These are phyloP conservation scores for Dallia pectoralis DNA, from an alignment of 2,797 vertebrate genomes.

Conservation along the genomic window DNA sequence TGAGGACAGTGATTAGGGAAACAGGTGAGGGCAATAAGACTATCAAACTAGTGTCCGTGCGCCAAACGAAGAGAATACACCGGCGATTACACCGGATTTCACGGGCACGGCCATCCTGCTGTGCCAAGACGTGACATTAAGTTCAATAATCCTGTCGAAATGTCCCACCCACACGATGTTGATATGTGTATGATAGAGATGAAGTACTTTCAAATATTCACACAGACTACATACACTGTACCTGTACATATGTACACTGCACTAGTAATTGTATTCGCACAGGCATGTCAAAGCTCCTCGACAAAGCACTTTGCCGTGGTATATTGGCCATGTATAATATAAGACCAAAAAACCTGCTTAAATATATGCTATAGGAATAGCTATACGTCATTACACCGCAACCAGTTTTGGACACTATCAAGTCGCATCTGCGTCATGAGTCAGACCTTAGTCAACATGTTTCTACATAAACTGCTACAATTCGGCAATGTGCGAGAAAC, in stretches of 20 bases:
- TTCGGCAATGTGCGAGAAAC: conserved; percentile 33
- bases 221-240: not conserved
- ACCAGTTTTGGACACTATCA: not conserved
- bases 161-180: conserved; percentile 57
- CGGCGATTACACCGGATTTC: no score
- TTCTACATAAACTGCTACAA: conserved; percentile 15
- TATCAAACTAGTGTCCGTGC: no score
- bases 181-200: conserved; percentile 1
- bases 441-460: not conserved
- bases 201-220: conserved; percentile 16
- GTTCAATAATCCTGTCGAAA: conserved; percentile 58
- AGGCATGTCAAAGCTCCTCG: no score
- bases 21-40: no score
- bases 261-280: no score
- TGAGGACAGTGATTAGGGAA: no score
- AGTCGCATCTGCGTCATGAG: not conserved
- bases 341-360: not conserved
- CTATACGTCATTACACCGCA: not conserved
- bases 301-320: no score
- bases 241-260: no score
- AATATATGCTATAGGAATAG: not conserved
- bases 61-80: no score
- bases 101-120: no score
- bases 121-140: no score
- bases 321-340: no score